These are phyloP conservation scores for Phasianus colchicus DNA, from an alignment of 2,113 vertebrate genomes.

Conservation along the genomic window DNA sequence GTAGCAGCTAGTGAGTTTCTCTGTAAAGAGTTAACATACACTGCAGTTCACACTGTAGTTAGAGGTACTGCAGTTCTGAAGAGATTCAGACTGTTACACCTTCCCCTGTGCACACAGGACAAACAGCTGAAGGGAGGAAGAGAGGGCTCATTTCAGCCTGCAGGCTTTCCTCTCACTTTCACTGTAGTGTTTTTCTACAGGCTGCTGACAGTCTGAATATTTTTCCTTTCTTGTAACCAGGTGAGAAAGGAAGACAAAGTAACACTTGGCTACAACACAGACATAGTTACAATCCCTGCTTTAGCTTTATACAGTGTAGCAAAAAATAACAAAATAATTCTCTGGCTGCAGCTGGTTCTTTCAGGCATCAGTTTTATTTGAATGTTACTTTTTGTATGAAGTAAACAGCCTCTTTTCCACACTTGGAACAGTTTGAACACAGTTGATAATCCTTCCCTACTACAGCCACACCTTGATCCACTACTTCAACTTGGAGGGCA, in stretches of 20 bases:
- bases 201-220: neutral
- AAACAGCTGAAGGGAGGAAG: neutral
- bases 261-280: too few relatives aligned
- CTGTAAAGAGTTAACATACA: neutral
- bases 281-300: accelerated
- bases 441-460: too few relatives aligned
- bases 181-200: accelerated
- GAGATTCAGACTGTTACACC: accelerated
- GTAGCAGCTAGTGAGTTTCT: neutral
- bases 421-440: too few relatives aligned
- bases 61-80: neutral
- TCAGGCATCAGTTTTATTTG: neutral
- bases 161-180: accelerated
- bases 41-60: too few relatives aligned
- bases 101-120: accelerated
- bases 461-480: accelerated
- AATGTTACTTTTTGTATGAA: neutral
- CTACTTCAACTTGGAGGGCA: neutral
- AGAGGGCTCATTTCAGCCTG: accelerated
- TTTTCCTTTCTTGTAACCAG: accelerated
- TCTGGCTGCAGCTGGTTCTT: neutral
- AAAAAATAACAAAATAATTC: neutral
- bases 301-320: neutral
- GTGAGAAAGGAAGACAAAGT: neutral
- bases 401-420: neutral